Base-by-base conservation (phyloP, 2,888 invertebrate species). In the Sphaerophoria rueppellii region DNA sequence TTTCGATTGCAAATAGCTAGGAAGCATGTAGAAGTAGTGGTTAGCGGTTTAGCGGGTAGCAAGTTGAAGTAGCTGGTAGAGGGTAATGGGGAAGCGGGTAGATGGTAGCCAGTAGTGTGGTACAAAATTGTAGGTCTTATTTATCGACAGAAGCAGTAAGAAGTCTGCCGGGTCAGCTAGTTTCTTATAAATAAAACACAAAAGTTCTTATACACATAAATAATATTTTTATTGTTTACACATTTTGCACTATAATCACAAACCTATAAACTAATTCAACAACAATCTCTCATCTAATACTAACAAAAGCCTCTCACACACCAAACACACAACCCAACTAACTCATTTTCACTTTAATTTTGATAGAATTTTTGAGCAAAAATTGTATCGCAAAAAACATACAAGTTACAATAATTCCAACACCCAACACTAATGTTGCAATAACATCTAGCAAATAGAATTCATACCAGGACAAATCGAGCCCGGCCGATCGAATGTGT, bases 401-500 rank as follows among this genome's bases (percentile, higher is more conserved):
- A 48, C 34, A 48, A 14, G 12, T 48, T n/a, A 57, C 14, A 9
- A 48, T 46, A 9, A 67, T 24, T 6, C 32, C 32, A 1, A 54
- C 67, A n/a, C 67, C 67, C 4, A 57, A 4, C 4, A 70, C 35
- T 35, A 70, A 48, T n/a, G 57, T 57, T 16, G 57, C 70, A 58
- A 70, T 70, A 11, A 57, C 70, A 35, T 70, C 70, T 35, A 70
- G n/a, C 57, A 70, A 11, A 34, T 70, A 70, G 48, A 70, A 70
- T 14, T 70, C 55, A 5, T 70, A 70, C 70, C 70, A 70, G 35
- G 70, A 35, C 57, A 70, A n/a, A 16, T 70, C 70, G 48, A 70
- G 70, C 0, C 91, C 91, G 0, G 91, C 90, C 0, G 91, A 90
- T 7, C 90, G 89, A 81, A 92, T 87, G 57, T 92, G 92, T 0